Base-by-base conservation (phyloP, 2,888 invertebrate species). In the Operophtera brumata region DNA sequence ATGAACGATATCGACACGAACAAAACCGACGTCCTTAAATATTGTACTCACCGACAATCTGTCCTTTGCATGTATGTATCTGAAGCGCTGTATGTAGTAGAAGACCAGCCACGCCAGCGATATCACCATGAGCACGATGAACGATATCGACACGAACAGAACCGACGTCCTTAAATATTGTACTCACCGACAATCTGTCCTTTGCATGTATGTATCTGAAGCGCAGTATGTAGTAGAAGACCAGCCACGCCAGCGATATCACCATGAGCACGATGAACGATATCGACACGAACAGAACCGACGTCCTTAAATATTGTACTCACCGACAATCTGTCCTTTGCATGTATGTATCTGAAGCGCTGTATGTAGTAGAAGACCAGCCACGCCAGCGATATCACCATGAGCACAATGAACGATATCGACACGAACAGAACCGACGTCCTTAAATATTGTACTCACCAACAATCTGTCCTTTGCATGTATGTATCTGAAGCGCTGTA, bases 341-440 rank as follows among this genome's bases (percentile, higher is more conserved):
- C 97, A 83, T 98, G 97, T 59, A 97, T 95, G 79, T 98, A 97
- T 57, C 98, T 92, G 87, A 98, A 97, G 66, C 97, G 91, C 87
- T 98, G 98, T 47, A 98, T 95, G 84, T 98, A 98, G 91, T 98
- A 98, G 90, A 98, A 98, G 57, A 98, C 95, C 37, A 98, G 93
- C 98, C 98, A 98, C 14, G 97, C 96, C 70, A 98, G 90, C 1
- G 97, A 97, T 65, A 98, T 97, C 70, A 97, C 94, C 97, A 98
- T 97, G 67, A 98, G 91, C 58, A 98, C 96, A 68, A 98, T 97
- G 90, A 98, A 98, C 1, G 97, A 97, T 67, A 98, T 96, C 61
- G 97, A 97, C 52, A 98, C 97, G 86, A 98, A 97, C 67, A 98
- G 91, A 71, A 98, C 97, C 1, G 97, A 97, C 8, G 97, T 97